Evolutionary conservation across 2,888 invertebrate genomes (phyloP).

Genomic region (Pinctada fucata): DNA sequence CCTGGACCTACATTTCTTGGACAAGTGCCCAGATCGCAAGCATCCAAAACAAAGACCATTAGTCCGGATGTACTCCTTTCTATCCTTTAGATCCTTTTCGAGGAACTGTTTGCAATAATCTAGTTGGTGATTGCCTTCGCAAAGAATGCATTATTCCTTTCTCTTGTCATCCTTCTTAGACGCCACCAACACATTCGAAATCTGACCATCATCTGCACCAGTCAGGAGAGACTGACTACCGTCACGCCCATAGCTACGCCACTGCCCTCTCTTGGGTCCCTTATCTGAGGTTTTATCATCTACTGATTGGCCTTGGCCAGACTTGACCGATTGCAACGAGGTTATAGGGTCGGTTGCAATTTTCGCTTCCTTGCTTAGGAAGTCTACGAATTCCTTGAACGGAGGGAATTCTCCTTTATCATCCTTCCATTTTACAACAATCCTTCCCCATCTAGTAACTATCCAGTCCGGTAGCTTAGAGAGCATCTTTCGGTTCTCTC

Average conservation of each 20-base stretch:
- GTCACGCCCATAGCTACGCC: not conserved
- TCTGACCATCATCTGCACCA: constrained; percentile 5
- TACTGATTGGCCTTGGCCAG: not conserved
- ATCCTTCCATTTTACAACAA: not conserved
- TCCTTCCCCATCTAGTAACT: constrained; percentile 5
- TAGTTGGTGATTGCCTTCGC: constrained; percentile 28
- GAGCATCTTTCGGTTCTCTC: constrained; percentile 20
- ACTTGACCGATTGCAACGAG: not conserved
- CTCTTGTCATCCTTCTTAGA: not conserved
- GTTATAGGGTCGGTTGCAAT: not conserved
- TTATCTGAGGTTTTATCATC: not conserved
- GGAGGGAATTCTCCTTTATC: not conserved
- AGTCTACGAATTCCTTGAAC: not conserved
- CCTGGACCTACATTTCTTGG: constrained; percentile 42
- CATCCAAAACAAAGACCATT: constrained; percentile 54
- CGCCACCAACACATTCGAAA: not conserved
- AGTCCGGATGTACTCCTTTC: constrained; percentile 38
- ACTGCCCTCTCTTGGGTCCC: not conserved
- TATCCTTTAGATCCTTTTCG: constrained; percentile 24
- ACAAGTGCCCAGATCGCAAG: constrained; percentile 44
- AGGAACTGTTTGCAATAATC: constrained; percentile 36
- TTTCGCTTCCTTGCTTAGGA: not conserved
- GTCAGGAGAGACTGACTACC: constrained; percentile 26
- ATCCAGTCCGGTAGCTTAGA: not conserved
- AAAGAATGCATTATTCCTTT: constrained; percentile 16